Evolutionary conservation across 2,797 vertebrate genomes (phyloP).

Genomic region (Dipus sagitta): DNA sequence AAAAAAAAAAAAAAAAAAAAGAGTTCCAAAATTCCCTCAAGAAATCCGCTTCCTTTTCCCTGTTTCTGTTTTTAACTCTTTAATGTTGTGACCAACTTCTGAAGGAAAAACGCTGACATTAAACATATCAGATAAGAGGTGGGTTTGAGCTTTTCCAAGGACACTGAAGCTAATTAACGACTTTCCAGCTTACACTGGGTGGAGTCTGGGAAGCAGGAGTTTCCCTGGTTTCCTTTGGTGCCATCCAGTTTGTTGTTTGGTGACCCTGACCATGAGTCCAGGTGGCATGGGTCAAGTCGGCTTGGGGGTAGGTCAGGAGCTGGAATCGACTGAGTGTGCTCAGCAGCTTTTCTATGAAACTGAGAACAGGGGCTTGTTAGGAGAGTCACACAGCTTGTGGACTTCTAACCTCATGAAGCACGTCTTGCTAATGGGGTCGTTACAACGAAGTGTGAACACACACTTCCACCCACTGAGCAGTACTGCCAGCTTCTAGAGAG

Average conservation of each 20-base stretch:
- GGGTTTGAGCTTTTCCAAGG: background rate
- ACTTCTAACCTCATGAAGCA: background rate
- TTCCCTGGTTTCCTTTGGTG: conserved; percentile 22
- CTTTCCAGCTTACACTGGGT: background rate
- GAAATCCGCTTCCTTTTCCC: background rate
- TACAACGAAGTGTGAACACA: background rate
- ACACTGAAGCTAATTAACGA: background rate
- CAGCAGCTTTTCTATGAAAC: background rate
- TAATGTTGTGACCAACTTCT: background rate
- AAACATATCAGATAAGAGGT: background rate
- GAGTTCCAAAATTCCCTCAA: background rate
- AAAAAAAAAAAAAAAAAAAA: conserved; percentile 15
- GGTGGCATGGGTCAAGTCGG: background rate
- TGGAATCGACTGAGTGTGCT: background rate
- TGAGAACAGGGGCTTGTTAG: conserved; percentile 13
- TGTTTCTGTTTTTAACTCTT: conserved; percentile 30
- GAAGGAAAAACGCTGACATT: background rate
- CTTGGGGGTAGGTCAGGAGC: background rate
- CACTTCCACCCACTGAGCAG: background rate
- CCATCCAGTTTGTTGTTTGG: background rate
- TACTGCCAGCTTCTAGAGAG: conserved; percentile 14
- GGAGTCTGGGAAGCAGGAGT: background rate
- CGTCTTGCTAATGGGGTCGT: background rate
- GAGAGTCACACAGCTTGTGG: background rate
- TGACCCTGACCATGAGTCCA: background rate